Base-by-base conservation (phyloP, 2,888 invertebrate genomes). In the Micoletzkya japonica region DNA sequence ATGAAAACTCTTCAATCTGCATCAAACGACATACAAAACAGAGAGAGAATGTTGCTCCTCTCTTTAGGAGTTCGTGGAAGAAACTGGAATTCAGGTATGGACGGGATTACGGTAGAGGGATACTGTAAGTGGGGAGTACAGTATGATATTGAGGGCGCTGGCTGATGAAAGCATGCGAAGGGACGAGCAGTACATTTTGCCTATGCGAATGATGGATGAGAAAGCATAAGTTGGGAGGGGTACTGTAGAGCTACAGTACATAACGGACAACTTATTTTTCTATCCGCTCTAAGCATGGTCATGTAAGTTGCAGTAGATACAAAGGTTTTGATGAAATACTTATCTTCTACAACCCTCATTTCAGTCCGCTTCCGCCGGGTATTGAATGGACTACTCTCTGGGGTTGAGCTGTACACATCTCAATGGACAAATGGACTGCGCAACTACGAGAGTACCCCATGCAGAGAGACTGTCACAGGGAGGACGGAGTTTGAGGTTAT, bases 1-100 rank as follows among this genome's bases (percentile, higher is more conserved):
- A 92, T 85, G 93, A 93, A 85, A 94, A 94, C 87, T 93, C 94
- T 0, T 93, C 95, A 86, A 95, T 97, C 82, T 98, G 97, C 87
- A 92, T 97, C 71, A 93, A 95, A 86, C 88, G 94, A 34, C 64
- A 66, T 32, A 17, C 26, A 20, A 52, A 66, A 30, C 28, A 26
- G 64, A 54, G 54, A 74, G 76, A 66, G 54, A 66, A 66, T 37
- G 37, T 37, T 0, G 30, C 54, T n/a, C 54, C 64, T 1, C 37
- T 66, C 2, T 34, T 66, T 1, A 36, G 37, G 6, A 44, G 44
- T 2, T 54, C 52, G 0, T 66, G 64, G 64, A 66, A 52, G 3
- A 52, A 54, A 52, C 54, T 66, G 36, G 64, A 66, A 37, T 30
- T 66, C 10, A 50, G 58, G 68, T 68, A 10, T 36, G 24, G 39